These are phyloP conservation scores for Silvanus unidentatus DNA, from an alignment of 2,888 invertebrate genomes.

Conservation along the genomic window DNA sequence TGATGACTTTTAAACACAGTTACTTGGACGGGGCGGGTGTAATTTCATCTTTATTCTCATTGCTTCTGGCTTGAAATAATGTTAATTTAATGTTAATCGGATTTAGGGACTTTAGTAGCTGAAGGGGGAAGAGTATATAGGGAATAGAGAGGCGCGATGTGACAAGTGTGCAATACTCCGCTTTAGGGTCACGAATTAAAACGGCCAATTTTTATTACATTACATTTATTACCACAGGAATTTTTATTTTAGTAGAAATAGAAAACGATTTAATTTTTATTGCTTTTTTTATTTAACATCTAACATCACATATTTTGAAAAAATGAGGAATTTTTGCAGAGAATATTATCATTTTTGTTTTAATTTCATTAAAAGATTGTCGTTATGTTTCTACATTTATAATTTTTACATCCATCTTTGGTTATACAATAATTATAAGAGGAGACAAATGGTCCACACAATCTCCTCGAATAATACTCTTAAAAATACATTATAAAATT, in stretches of 20 bases:
- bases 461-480: too few relatives aligned
- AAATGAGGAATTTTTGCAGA: too few relatives aligned
- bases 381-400: slow-evolving; percentile 10
- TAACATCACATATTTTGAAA: slow-evolving; percentile 6
- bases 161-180: too few relatives aligned
- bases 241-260: background rate
- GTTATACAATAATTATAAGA: slow-evolving; percentile 2
- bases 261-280: background rate
- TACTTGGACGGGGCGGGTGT: slow-evolving; percentile 13
- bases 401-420: slow-evolving; percentile 14
- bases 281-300: slow-evolving; percentile 2
- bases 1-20: slow-evolving; percentile 21
- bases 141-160: too few relatives aligned
- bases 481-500: too few relatives aligned
- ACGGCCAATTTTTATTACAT: slow-evolving; percentile 3
- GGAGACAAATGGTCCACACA: too few relatives aligned
- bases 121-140: too few relatives aligned
- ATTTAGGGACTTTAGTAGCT: background rate
- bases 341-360: too few relatives aligned
- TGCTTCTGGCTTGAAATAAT: background rate
- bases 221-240: slow-evolving; percentile 2
- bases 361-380: slow-evolving; percentile 9
- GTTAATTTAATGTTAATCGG: background rate
- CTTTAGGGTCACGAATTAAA: background rate
- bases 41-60: slow-evolving; percentile 12